Evolutionary conservation across 1,140 invertebrate genomes (phyloP).

Genomic region (Cylas formicarius): DNA sequence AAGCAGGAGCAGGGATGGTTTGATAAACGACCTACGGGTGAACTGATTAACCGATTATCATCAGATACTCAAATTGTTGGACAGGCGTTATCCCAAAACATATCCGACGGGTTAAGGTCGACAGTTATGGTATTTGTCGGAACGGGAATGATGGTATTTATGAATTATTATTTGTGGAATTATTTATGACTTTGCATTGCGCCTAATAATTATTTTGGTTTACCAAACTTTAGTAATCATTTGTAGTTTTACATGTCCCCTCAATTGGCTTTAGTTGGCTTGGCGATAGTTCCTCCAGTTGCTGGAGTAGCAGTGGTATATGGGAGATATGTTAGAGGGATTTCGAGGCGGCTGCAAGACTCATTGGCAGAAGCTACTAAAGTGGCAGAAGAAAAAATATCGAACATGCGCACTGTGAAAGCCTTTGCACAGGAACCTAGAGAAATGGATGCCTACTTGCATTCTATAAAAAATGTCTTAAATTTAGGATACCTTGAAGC

Average conservation of each 20-base stretch:
- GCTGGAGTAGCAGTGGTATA: slow-evolving; percentile 79
- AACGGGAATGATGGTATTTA: slow-evolving; percentile 85
- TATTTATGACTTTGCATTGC: slow-evolving; percentile 11
- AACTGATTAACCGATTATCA: slow-evolving; percentile 84
- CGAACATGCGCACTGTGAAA: slow-evolving; percentile 91
- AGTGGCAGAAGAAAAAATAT: slow-evolving; percentile 85
- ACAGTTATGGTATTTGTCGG: slow-evolving; percentile 77
- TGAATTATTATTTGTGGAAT: slow-evolving; percentile 14
- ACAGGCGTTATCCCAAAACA: slow-evolving; percentile 84
- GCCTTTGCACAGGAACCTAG: slow-evolving; percentile 79
- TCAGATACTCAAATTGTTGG: slow-evolving; percentile 88
- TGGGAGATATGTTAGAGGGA: slow-evolving; percentile 78
- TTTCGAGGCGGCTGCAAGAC: slow-evolving; percentile 78
- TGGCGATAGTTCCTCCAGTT: slow-evolving; percentile 83
- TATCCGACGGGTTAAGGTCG: slow-evolving; percentile 88
- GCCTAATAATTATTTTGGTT: background rate
- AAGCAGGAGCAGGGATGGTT: slow-evolving; percentile 91
- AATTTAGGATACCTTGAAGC: slow-evolving; percentile 81
- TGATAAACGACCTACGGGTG: slow-evolving; percentile 88
- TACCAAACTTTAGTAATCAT: background rate
- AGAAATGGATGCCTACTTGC: slow-evolving; percentile 65
- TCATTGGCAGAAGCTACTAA: slow-evolving; percentile 70
- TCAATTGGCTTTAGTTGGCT: slow-evolving; percentile 74
- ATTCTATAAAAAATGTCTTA: slow-evolving; percentile 67
- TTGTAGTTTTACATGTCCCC: slow-evolving; percentile 82